Base-by-base conservation (phyloP, 2,113 vertebrate genomes). In the Muntiacus muntjak region DNA sequence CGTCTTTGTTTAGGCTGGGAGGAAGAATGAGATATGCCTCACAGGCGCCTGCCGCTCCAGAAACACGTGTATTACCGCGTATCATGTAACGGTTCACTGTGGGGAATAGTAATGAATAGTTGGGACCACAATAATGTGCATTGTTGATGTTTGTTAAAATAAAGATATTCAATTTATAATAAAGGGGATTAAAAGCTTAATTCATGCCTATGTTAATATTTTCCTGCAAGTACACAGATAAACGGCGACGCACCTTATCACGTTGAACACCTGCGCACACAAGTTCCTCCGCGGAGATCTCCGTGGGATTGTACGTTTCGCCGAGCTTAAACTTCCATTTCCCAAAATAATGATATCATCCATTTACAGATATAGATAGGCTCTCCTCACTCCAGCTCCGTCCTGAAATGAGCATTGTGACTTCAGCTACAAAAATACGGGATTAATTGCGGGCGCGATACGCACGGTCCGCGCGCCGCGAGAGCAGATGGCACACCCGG, bases 161-260 rank as follows among this genome's bases (percentile, higher is more conserved):
- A 99, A 99, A 99, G 99, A 99, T 99, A 99, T 99, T 99, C 99
- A 99, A 99, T 99, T 99, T 99, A 99, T 99, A 99, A 99, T 99
- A 99, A 99, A 99, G 98, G 99, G 99, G 99, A 99, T 99, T 99
- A 99, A 99, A 99, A 99, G 99, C 99, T 99, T 99, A 99, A 99
- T 99, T 99, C 99, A 99, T 99, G 99, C 98, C 99, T 99, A 99
- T 99, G 99, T 99, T 99, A 99, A 99, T 99, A 99, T 99, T 99
- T 99, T 98, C 99, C 99, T 99, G 99, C 99, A 97, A 98, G 99
- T 99, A 99, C 98, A 98, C 99, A 99, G 99, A 99, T 99, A 99
- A 99, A 99, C 98, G 98, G 98, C 96, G 98, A 98, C 97, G 99
- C 98, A 99, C 99, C 99, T 99, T 99, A 99, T 99, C 99, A 99